A percentile compares a stretch with the other conserved stretches of the same genome.
These are phyloP conservation scores for Sphaerophoria taeniata DNA, from an alignment of 2,888 invertebrate species.

Conservation along the genomic window DNA sequence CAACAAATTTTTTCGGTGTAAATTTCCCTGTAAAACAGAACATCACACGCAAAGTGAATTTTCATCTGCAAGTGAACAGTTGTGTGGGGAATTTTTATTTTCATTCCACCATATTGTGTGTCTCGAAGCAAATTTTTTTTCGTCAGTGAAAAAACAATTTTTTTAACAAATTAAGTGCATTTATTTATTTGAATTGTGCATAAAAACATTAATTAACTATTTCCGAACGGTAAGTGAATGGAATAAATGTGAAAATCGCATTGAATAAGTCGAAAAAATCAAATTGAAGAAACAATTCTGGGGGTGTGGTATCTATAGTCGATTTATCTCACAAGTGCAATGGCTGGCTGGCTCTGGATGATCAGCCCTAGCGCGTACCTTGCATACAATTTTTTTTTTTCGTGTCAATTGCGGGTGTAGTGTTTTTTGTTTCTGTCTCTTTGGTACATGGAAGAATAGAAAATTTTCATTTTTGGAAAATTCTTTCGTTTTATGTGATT, in stretches of 20 bases:
- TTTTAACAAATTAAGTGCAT: conserved; percentile 76
- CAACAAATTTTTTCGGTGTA: conserved; percentile 64
- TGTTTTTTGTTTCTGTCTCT: no score
- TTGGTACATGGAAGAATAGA: conserved; percentile 54
- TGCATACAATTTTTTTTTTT: conserved; percentile 52
- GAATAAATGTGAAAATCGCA: conserved; percentile 49
- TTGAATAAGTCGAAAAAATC: conserved; percentile 35
- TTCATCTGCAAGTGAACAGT: conserved; percentile 73
- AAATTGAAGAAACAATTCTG: conserved; percentile 54
- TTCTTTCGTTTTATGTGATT: conserved; percentile 36
- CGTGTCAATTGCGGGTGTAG: conserved; percentile 55
- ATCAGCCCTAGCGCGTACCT: conserved; percentile 65
- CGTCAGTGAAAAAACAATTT: conserved; percentile 71
- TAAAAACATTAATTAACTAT: conserved; percentile 77
- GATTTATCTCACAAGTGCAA: conserved; percentile 64
- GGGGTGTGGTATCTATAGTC: conserved; percentile 66
- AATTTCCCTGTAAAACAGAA: conserved; percentile 67
- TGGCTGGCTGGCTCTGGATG: conserved; percentile 46
- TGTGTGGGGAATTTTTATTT: conserved; percentile 66
- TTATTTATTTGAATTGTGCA: conserved; percentile 78
- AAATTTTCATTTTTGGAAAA: conserved; percentile 41
- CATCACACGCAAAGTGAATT: conserved; percentile 71
- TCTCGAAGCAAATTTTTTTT: conserved; percentile 51
- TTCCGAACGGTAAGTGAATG: conserved; percentile 79
- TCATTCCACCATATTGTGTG: conserved; percentile 68